These are phyloP conservation scores for Oncorhynchus tshawytscha DNA, from an alignment of 2,113 vertebrate species.

Conservation along the genomic window DNA sequence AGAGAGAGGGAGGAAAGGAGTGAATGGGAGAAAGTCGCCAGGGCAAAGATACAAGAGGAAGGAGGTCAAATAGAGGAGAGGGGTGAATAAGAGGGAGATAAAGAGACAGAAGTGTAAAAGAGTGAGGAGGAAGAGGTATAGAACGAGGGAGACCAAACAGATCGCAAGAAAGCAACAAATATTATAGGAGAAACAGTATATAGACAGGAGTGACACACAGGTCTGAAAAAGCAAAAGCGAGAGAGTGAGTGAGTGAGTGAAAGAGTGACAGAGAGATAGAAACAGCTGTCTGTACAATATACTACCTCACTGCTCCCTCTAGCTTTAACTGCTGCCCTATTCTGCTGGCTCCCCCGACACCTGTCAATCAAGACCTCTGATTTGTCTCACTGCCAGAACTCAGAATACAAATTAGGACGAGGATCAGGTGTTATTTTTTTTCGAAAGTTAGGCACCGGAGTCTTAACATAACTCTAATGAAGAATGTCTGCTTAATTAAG, in stretches of 20 bases:
- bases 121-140: not conserved
- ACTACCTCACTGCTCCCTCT: not conserved
- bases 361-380: not conserved
- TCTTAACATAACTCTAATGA: not conserved
- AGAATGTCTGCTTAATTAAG: too few species aligned
- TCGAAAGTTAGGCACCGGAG: not conserved
- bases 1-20: not conserved
- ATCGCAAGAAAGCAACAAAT: not conserved
- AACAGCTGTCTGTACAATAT: not conserved
- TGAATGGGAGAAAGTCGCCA: not conserved
- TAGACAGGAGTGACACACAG: slow-evolving; percentile 10
- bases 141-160: not conserved
- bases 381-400: not conserved
- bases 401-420: not conserved
- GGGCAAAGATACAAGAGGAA: slow-evolving; percentile 9
- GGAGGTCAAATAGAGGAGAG: not conserved
- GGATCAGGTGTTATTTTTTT: not conserved
- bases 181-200: not conserved
- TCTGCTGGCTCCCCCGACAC: not conserved
- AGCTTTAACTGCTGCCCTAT: not conserved
- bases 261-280: not conserved
- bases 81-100: too few species aligned
- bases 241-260: not conserved
- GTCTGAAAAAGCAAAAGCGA: not conserved
- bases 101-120: not conserved